phyloP scores from a whole-genome alignment of 2,797 vertebrate genomes.

The Argentina silus region DNA sequence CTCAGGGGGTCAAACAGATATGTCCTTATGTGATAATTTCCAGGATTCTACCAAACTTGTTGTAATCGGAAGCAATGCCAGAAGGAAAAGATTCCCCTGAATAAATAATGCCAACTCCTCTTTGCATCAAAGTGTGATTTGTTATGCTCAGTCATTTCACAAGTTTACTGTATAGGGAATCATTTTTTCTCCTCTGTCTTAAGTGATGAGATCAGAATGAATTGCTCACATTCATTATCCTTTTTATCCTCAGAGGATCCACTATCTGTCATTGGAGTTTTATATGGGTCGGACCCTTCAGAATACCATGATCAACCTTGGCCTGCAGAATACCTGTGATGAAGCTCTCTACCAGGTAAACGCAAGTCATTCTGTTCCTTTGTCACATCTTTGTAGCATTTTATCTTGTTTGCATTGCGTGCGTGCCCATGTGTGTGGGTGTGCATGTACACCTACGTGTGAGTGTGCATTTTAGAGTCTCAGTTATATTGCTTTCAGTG shows the following conservation, averaged over 20 bases:
- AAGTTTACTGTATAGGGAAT: too few relatives aligned
- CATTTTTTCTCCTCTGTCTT: too few relatives aligned
- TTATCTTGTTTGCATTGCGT: too few relatives aligned
- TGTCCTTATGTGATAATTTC: not conserved
- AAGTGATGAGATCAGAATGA: too few relatives aligned
- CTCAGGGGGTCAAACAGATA: not conserved
- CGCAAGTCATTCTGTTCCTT: not conserved
- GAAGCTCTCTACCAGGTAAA: slow-evolving; percentile 96
- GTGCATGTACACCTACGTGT: too few relatives aligned
- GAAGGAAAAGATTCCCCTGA: not conserved
- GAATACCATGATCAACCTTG: slow-evolving; percentile 98
- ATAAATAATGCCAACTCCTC: not conserved
- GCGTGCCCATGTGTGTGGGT: too few relatives aligned
- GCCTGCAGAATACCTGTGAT: slow-evolving; percentile 94
- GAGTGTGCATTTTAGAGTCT: not conserved
- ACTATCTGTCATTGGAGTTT: slow-evolving; percentile 97
- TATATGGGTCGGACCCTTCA: slow-evolving; percentile 96
- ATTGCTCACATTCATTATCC: not conserved
- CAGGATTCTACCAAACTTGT: not conserved
- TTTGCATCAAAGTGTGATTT: not conserved
- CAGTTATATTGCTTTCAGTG: not conserved
- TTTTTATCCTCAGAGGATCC: slow-evolving; percentile 84
- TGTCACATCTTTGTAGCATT: too few relatives aligned
- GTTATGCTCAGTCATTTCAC: too few relatives aligned
- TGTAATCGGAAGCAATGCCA: not conserved